Evolutionary conservation across 2,113 vertebrate species (phyloP).

Genomic region (Anhinga rufa): DNA sequence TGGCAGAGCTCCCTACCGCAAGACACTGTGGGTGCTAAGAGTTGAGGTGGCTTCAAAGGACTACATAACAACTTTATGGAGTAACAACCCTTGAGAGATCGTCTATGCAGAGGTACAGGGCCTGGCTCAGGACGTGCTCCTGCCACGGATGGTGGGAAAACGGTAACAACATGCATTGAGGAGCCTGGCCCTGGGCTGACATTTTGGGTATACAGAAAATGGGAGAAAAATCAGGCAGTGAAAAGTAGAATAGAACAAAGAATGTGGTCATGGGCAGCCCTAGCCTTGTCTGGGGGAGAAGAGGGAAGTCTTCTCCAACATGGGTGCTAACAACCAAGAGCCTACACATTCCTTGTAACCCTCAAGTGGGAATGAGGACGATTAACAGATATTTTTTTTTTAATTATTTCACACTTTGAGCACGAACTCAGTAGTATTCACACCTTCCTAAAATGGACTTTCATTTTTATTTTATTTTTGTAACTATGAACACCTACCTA

Average conservation of each 20-base stretch:
- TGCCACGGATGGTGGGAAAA: neutral
- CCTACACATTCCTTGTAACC: neutral
- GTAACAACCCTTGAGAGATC: neutral
- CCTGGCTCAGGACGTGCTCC: neutral
- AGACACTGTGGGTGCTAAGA: neutral
- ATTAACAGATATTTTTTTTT: neutral
- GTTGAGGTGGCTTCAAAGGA: neutral
- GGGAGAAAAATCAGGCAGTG: neutral
- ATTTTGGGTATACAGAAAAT: neutral
- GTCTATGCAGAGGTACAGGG: neutral
- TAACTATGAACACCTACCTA: neutral
- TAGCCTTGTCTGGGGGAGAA: neutral
- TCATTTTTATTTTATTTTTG: neutral
- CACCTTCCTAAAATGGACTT: neutral
- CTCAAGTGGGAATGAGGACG: neutral
- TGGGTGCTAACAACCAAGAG: fast-evolving
- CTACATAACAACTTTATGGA: neutral
- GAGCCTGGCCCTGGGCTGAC: neutral
- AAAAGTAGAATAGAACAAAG: neutral
- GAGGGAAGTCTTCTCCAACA: neutral
- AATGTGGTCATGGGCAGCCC: neutral
- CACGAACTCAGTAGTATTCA: neutral
- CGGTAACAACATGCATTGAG: neutral
- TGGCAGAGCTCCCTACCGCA: neutral
- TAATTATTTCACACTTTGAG: neutral